Evolutionary conservation across 2,797 vertebrate species (phyloP).

Genomic region (Galago senegalensis): DNA sequence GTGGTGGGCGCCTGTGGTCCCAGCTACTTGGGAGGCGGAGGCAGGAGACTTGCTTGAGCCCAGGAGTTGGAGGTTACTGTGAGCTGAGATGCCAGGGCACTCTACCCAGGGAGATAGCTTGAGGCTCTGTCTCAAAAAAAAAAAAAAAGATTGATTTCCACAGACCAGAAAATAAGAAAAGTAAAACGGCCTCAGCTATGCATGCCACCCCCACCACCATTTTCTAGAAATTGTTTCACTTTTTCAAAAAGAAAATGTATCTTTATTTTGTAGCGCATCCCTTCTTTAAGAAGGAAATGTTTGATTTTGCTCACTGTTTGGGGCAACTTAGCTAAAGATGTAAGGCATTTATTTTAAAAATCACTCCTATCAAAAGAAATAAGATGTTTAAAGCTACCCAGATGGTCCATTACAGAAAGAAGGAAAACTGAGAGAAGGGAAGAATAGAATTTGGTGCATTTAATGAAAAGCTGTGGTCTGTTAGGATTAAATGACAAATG

Average conservation of each 20-base stretch:
- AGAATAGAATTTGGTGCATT: neutral
- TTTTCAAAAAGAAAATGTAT: neutral
- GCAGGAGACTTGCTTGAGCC: too few species aligned
- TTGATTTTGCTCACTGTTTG: neutral
- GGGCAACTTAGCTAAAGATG: neutral
- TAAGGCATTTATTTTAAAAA: constrained; percentile 35
- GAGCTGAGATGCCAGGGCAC: too few species aligned
- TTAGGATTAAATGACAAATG: neutral
- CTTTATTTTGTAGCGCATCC: constrained; percentile 3
- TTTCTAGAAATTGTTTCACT: neutral
- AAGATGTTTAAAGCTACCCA: neutral
- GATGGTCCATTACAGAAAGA: constrained; percentile 24
- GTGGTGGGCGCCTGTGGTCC: too few species aligned
- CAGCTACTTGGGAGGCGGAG: too few species aligned
- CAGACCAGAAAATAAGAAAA: neutral
- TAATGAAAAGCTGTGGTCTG: constrained; percentile 2
- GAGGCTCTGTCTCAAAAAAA: too few species aligned
- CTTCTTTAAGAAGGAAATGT: constrained; percentile 16
- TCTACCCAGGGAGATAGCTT: too few species aligned
- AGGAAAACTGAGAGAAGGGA: neutral
- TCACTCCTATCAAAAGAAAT: neutral
- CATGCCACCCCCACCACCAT: neutral
- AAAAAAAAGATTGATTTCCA: neutral
- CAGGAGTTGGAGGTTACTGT: too few species aligned
- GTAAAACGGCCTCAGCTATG: neutral